A percentile compares a stretch with the other conserved stretches of the same genome.
These are phyloP conservation scores for Cherax quadricarinatus DNA, from an alignment of 1,140 invertebrate species.

Conservation along the genomic window DNA sequence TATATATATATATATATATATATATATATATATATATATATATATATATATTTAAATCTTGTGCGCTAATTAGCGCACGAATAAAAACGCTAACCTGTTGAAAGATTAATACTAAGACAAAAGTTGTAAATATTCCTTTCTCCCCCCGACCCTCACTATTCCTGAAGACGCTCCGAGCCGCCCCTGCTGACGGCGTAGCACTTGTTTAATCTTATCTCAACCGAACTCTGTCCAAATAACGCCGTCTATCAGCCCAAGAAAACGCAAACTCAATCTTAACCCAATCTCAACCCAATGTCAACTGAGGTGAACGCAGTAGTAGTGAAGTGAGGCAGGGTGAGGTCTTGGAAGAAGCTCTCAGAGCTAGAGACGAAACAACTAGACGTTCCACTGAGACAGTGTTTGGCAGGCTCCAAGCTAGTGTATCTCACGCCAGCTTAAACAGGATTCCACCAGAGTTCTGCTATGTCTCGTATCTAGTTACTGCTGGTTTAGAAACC, in stretches of 20 bases:
- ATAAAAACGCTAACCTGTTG: too few relatives aligned
- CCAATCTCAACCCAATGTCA: slow-evolving; percentile 40
- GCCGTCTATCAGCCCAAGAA: slow-evolving; percentile 18
- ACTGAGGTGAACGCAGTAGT: background rate
- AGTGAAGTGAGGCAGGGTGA: background rate
- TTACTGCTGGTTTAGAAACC: too few relatives aligned
- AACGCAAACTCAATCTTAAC: slow-evolving; percentile 39
- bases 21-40: too few relatives aligned
- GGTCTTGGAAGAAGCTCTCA: background rate
- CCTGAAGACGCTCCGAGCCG: too few relatives aligned
- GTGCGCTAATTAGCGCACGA: too few relatives aligned
- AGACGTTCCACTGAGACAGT: background rate
- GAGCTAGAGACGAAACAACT: background rate
- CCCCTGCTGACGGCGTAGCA: background rate
- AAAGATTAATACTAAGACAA: too few relatives aligned
- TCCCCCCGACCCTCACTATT: background rate
- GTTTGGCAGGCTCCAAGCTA: too few relatives aligned
- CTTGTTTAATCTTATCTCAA: slow-evolving; percentile 11
- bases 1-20: too few relatives aligned
- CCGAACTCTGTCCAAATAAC: slow-evolving; percentile 34
- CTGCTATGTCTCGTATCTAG: too few relatives aligned
- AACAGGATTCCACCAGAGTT: too few relatives aligned
- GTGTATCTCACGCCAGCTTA: too few relatives aligned
- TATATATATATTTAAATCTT: too few relatives aligned
- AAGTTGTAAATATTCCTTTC: background rate